Evolutionary conservation across 1,140 invertebrate species (phyloP), one percentile per base, ranked within the genome.

Genomic region (Papilio polytes): DNA sequence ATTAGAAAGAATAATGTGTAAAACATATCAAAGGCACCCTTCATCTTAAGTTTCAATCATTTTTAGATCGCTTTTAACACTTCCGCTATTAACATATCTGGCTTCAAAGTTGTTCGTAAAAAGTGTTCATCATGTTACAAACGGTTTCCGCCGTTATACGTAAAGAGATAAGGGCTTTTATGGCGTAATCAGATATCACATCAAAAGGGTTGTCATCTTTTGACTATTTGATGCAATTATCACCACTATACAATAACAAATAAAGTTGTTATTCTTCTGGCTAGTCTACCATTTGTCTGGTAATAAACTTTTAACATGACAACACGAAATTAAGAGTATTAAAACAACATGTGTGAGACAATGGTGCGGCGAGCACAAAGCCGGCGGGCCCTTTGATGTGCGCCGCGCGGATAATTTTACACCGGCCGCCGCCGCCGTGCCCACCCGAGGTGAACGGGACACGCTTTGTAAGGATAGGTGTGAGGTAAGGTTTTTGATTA

Each of bases 281-380:
- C 31, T 2, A 48, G 22, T n/a, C 26, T 82, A 74, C 74, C 36
- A 26, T 46, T 78, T 81, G 81, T 44, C 77, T 78, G 80, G 83
- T 88, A 89, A 91, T 92, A 91, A 93, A 92, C 86, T 88, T 89
- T 91, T 91, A 91, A 92, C 88, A 90, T 93, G 89, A 92, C 90
- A 92, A 89, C 89, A 90, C 86, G 86, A 91, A 92, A 93, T 92
- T 92, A 92, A 90, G 89, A 85, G 90, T 89, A 91, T 90, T 91
- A 89, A 91, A 90, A 90, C 87, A 89, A 89, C 90, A 90, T 87
- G 84, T 77, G 88, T 89, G 90, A 92, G 91, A 94, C 91, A 94
- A 94, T 90, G 86, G 77, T 80, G 90, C 92, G 91, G 92, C 88
- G 81, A 80, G 81, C 31, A 85, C 86, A 91, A 93, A 93, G 90